Percentiles rank a stretch among this genome's conserved stretches.
These are phyloP conservation scores for Pollachius pollachius DNA, from an alignment of 2,113 vertebrate genomes.

Conservation along the genomic window DNA sequence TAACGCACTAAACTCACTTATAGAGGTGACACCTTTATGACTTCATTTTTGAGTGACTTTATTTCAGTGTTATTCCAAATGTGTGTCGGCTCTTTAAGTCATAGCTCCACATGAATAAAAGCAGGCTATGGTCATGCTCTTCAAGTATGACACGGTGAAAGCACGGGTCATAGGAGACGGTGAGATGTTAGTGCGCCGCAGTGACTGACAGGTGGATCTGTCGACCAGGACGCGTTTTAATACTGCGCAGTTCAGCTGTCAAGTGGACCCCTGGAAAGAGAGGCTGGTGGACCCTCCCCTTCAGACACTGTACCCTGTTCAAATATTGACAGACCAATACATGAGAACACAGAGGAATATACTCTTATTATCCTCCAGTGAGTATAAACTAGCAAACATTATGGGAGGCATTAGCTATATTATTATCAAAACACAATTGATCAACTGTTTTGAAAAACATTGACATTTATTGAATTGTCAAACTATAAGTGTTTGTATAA, in stretches of 20 bases:
- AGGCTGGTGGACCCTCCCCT: too few relatives aligned
- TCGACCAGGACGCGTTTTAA: background rate
- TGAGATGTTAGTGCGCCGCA: too few relatives aligned
- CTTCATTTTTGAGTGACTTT: background rate
- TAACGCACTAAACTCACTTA: slow-evolving; percentile 18
- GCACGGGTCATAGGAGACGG: background rate
- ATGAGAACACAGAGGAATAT: too few relatives aligned
- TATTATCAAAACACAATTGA: too few relatives aligned
- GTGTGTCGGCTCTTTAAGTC: slow-evolving; percentile 8
- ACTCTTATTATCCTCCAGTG: too few relatives aligned
- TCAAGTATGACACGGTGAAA: background rate
- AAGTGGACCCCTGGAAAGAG: slow-evolving; percentile 6
- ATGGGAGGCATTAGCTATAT: too few relatives aligned
- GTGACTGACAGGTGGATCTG: background rate
- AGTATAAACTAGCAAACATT: too few relatives aligned
- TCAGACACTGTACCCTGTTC: too few relatives aligned
- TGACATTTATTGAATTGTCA: too few relatives aligned
- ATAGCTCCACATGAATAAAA: slow-evolving; percentile 18
- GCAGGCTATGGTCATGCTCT: background rate
- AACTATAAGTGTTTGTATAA: too few relatives aligned
- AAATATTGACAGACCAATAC: too few relatives aligned
- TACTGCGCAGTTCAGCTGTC: slow-evolving; percentile 31
- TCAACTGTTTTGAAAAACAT: too few relatives aligned
- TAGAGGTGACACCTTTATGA: background rate
- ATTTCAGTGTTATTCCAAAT: slow-evolving; percentile 30